Conservation (phyloP, 2,888 invertebrate species). For the Trachelus stipa region DNA sequence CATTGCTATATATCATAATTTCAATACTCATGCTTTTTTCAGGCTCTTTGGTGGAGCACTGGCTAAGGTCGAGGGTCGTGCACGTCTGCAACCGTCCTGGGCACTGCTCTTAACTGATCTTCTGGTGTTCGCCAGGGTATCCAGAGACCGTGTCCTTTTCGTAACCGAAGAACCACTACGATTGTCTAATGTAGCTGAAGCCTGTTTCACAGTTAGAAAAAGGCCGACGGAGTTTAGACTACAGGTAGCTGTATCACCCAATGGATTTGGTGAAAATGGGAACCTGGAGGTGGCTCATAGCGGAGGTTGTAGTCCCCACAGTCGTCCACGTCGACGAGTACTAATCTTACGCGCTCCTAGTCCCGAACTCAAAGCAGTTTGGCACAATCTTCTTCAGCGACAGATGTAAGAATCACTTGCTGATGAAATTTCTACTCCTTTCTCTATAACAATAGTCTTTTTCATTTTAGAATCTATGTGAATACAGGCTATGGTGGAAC, state of each 20-base stretch:
- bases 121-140: conserved; percentile 86
- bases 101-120: conserved; percentile 87
- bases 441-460: conserved; percentile 31
- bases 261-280: conserved; percentile 50
- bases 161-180: conserved; percentile 89
- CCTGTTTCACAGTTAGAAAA: conserved; percentile 87
- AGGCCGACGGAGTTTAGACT: conserved; percentile 88
- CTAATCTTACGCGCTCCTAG: conserved; percentile 84
- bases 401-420: conserved; percentile 80
- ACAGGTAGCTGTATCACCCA: conserved; percentile 68
- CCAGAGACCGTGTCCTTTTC: conserved; percentile 86
- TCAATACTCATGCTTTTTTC: neutral
- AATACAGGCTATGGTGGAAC: conserved; percentile 84
- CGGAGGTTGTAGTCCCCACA: conserved; percentile 63
- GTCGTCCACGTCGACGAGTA: conserved; percentile 73
- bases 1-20: neutral
- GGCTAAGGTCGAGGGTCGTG: conserved; percentile 84
- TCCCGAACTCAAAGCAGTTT: conserved; percentile 87
- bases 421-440: conserved; percentile 26
- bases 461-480: conserved; percentile 79
- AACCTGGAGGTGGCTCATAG: conserved; percentile 43
- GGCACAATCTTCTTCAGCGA: conserved; percentile 88
- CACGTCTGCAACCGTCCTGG: conserved; percentile 83
- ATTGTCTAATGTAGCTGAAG: conserved; percentile 81
- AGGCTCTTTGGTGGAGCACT: conserved; percentile 87